These are phyloP conservation scores for Zosterops hypoxanthus DNA, from an alignment of 2,113 vertebrate genomes.

Conservation along the genomic window DNA sequence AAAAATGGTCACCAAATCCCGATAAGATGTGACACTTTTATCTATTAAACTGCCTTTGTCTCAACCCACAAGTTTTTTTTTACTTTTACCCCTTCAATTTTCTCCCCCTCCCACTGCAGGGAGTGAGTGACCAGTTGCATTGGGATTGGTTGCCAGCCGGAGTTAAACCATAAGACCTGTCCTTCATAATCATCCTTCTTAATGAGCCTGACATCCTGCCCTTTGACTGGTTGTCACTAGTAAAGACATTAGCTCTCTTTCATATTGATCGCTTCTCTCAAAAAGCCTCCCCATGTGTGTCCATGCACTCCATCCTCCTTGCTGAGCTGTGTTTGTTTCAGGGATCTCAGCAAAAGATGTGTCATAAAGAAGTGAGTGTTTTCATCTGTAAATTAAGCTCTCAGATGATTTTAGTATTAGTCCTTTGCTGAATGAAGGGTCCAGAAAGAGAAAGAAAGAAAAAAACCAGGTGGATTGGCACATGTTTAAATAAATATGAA, in stretches of 20 bases:
- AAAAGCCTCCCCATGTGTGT: not conserved
- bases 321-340: not conserved
- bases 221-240: not conserved
- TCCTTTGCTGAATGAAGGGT: not conserved
- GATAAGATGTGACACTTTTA: not conserved
- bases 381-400: not conserved
- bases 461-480: accelerated
- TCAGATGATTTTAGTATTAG: not conserved
- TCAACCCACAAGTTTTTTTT: not conserved
- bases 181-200: not conserved
- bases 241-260: not conserved
- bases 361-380: not conserved
- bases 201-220: not conserved
- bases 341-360: not conserved
- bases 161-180: not conserved
- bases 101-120: not conserved
- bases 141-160: not conserved
- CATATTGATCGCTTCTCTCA: not conserved
- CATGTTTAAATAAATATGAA: accelerated
- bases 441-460: not conserved
- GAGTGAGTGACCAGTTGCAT: accelerated
- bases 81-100: accelerated
- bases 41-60: not conserved
- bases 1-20: not conserved
- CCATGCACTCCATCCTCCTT: not conserved